phyloP scores from a whole-genome alignment of 2,888 invertebrate genomes.

The Esperia sulphurella region DNA sequence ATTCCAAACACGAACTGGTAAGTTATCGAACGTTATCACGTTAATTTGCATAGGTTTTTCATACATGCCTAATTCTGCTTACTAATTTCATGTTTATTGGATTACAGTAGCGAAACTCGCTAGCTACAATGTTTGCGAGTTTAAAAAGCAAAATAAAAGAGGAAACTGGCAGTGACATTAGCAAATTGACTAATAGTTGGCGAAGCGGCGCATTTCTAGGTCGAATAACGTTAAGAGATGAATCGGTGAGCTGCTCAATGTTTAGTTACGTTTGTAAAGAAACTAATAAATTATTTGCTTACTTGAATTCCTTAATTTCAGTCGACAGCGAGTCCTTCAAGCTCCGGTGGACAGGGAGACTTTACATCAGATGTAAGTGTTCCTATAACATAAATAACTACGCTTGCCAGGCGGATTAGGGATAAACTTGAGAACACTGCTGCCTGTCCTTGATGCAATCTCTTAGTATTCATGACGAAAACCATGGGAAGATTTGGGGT shows the following conservation, averaged over 20 bases:
- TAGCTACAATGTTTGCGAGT: constrained; percentile 87
- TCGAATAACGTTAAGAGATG: constrained; percentile 72
- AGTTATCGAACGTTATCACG: constrained; percentile 39
- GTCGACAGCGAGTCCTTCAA: constrained; percentile 68
- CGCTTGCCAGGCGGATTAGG: too few species aligned
- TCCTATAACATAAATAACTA: too few species aligned
- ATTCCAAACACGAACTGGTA: constrained; percentile 21
- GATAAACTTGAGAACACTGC: too few species aligned
- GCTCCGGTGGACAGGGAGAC: constrained; percentile 63
- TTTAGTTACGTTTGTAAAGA: neutral
- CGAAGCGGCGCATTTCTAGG: constrained; percentile 71
- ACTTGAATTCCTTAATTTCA: constrained; percentile 29
- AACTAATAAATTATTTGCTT: neutral
- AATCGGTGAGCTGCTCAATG: constrained; percentile 46
- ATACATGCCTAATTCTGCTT: constrained; percentile 6
- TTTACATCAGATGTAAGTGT: constrained; percentile 46
- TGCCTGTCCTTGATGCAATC: too few species aligned
- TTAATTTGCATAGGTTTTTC: constrained; percentile 38
- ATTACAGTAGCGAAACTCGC: constrained; percentile 21
- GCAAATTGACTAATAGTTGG: constrained; percentile 72
- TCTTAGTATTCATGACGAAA: too few species aligned
- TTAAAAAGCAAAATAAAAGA: constrained; percentile 94
- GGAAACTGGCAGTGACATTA: constrained; percentile 91
- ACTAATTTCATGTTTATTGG: constrained; percentile 16
- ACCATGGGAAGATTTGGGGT: too few species aligned